Percentiles rank a stretch among this genome's conserved stretches.
Evolutionary conservation across 2,113 vertebrate genomes (phyloP).

Genomic region (Grus americana): DNA sequence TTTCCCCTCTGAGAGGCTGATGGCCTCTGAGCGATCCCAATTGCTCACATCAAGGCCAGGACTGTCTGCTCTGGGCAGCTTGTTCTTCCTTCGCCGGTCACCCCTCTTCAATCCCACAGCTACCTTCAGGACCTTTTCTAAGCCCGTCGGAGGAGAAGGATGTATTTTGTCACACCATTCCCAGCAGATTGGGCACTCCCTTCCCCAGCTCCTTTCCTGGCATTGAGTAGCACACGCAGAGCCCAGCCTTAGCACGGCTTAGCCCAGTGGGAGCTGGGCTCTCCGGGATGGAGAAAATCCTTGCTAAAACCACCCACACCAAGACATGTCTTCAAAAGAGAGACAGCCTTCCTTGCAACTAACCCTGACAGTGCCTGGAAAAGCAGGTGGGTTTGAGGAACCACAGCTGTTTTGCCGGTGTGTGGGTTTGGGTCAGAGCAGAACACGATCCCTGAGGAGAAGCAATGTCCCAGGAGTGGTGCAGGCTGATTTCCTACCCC

Average conservation of each 20-base stretch:
- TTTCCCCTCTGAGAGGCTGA: not conserved
- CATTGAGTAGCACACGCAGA: rapidly evolving
- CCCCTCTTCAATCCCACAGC: not conserved
- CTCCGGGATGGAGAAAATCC: not conserved
- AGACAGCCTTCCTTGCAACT: not conserved
- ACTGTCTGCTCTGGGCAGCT: not conserved
- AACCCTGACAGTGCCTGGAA: not conserved
- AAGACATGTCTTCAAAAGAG: not conserved
- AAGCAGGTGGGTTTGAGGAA: not conserved
- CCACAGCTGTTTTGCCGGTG: not conserved
- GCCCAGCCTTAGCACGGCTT: not conserved
- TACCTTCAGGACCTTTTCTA: not conserved
- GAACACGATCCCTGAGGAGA: rapidly evolving
- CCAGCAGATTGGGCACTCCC: not conserved
- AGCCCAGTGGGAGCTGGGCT: not conserved
- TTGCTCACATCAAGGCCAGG: not conserved
- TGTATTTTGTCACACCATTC: not conserved
- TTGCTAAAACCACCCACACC: not conserved
- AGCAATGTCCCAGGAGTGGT: not conserved
- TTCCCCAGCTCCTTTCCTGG: not conserved
- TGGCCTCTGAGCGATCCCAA: rapidly evolving
- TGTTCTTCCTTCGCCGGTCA: not conserved
- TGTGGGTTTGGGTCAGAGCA: rapidly evolving
- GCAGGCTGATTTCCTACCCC: not conserved
- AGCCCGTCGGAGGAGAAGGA: not conserved